These are phyloP conservation scores for Lochmaea crataegi DNA, from an alignment of 2,888 invertebrate genomes.

Conservation along the genomic window DNA sequence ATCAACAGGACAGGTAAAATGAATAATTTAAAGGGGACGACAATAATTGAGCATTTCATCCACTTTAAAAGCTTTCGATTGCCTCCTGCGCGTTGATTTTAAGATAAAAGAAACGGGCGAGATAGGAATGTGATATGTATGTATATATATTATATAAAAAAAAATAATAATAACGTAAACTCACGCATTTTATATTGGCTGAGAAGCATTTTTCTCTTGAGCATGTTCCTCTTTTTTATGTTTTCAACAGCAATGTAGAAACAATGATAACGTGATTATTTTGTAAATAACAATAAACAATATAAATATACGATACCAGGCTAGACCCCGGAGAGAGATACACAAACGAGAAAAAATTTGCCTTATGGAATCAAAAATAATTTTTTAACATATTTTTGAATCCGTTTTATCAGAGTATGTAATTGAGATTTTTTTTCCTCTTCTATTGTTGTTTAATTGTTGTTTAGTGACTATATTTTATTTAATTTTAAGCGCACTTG, in stretches of 20 bases:
- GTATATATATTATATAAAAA: conserved; percentile 54
- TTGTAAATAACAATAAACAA: too few relatives aligned
- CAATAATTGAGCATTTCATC: conserved; percentile 19
- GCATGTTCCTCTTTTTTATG: conserved; percentile 35
- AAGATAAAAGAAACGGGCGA: conserved; percentile 37
- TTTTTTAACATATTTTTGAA: too few relatives aligned
- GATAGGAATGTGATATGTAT: conserved; percentile 64
- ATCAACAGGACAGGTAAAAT: conserved; percentile 49
- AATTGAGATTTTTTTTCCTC: too few relatives aligned
- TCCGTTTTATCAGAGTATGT: too few relatives aligned
- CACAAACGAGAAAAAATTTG: too few relatives aligned
- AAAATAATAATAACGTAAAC: conserved; percentile 50
- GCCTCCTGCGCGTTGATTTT: conserved; percentile 40
- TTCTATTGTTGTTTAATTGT: not conserved
- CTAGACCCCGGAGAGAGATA: too few relatives aligned
- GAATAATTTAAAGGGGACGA: conserved; percentile 26
- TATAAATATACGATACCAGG: too few relatives aligned
- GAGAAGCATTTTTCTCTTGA: conserved; percentile 58
- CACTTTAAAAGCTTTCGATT: conserved; percentile 39
- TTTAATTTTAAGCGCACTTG: conserved; percentile 1
- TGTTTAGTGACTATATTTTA: conserved; percentile 4
- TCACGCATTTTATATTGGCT: conserved; percentile 63
- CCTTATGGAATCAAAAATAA: too few relatives aligned
- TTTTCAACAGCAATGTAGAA: conserved; percentile 1
- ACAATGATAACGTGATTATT: not conserved